phyloP scores from a whole-genome alignment of 2,113 vertebrate species.

The Cichladusa arquata region DNA sequence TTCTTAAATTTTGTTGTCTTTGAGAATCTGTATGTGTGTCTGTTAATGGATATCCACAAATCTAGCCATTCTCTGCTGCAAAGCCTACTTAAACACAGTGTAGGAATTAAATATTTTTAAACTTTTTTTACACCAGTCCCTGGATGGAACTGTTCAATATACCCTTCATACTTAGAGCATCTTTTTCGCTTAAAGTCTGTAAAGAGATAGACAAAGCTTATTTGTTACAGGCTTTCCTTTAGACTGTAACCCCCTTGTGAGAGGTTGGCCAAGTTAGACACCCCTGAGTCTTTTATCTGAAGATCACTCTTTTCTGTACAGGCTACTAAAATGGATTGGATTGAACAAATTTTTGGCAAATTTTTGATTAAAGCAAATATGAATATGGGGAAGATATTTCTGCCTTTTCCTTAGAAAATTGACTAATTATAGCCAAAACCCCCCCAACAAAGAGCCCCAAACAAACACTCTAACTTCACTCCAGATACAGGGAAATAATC shows the following conservation, averaged over 20 bases:
- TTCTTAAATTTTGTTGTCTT: neutral
- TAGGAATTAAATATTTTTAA: neutral
- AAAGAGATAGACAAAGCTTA: neutral
- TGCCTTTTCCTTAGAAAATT: neutral
- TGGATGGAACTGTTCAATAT: neutral
- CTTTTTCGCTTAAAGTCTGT: neutral
- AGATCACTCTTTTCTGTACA: neutral
- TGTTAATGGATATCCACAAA: neutral
- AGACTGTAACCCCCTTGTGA: neutral
- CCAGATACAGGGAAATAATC: neutral
- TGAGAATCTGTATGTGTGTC: neutral
- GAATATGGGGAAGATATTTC: neutral
- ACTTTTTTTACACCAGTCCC: neutral
- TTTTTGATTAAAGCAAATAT: neutral
- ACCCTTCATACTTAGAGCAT: neutral
- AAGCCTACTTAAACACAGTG: neutral
- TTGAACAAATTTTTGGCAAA: neutral
- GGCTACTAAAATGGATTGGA: neutral
- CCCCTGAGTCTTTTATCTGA: neutral
- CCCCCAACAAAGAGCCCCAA: neutral
- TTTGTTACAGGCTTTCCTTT: neutral
- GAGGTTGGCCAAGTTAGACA: neutral
- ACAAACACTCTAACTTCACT: neutral
- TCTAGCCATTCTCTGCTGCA: neutral
- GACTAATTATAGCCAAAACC: neutral